Evolutionary conservation across 2,797 vertebrate species (phyloP), one percentile per base, ranked within the genome.

Genomic region (Eulemur mongoz): DNA sequence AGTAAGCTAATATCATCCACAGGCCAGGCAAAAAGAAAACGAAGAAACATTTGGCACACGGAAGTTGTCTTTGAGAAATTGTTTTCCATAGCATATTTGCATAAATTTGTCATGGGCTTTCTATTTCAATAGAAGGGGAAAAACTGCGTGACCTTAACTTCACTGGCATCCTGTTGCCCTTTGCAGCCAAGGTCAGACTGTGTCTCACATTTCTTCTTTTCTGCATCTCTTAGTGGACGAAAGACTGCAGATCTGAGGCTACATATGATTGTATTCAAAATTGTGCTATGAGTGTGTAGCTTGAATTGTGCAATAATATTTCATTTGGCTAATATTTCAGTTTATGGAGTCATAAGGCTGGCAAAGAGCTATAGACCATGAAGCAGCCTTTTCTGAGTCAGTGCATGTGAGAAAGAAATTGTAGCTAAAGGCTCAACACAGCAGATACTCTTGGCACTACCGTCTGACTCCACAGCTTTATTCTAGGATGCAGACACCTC

Each of bases 351-450:
- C 88, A 92, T 23, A 20, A 69, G 8, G n/a, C 35, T 38, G 13
- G 78, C 48, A 84, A 83, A 15, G 35, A 76, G 17, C 69, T 95
- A 32, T 72, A 89, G 91, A 40, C 72, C 87, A 48, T 27, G 52
- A 89, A 72, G n/a, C 20, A 69, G 32, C 70, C 59, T 93, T 92
- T 95, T 59, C 94, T 95, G 93, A 78, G 67, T 63, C 38, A 52
- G 10, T 61, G 10, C 18, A 40, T n/a, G 72, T 20, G 59, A 78
- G 3, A 67, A n/a, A 81, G 48, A 75, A 89, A 61, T 18, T 5
- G 11, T 0, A n/a, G n/a, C 27, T 61, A 22, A 50, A 72, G 1
- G 9, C 80, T 65, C 61, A 52, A 40, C 13, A 32, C 23, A 7
- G 38, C 23, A 84, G 75, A 45, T 20, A 17, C 4, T 25, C 22